phyloP scores from a whole-genome alignment of 2,797 vertebrate species.

The Syngnathus rostellatus region DNA sequence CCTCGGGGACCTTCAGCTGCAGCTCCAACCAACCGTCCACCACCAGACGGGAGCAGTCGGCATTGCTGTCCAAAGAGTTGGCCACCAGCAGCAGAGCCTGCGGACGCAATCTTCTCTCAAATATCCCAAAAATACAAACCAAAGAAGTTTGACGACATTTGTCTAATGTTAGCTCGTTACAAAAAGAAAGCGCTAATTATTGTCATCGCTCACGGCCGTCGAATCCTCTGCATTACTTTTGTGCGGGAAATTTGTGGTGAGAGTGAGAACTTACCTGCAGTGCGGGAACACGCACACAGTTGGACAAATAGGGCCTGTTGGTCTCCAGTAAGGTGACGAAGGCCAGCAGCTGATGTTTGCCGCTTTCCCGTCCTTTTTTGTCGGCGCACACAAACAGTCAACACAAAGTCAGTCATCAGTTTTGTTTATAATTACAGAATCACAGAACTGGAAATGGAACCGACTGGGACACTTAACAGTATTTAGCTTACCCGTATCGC shows the following conservation, averaged over 20 bases:
- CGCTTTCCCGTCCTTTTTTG: conserved; percentile 58
- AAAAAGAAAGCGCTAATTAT: no score
- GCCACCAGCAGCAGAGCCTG: conserved; percentile 81
- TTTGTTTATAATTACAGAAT: background rate
- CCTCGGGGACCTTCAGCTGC: conserved; percentile 50
- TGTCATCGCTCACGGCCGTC: background rate
- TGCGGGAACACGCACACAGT: conserved; percentile 78
- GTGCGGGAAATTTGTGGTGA: background rate
- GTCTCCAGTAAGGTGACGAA: conserved; percentile 91
- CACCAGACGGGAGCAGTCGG: conserved; percentile 79
- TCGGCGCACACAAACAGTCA: background rate
- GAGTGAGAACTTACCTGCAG: conserved; percentile 68
- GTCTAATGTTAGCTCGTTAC: background rate
- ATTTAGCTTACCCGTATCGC: conserved; percentile 59
- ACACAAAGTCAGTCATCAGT: background rate
- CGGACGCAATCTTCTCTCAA: background rate
- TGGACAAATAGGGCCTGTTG: conserved; percentile 84
- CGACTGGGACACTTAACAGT: no score
- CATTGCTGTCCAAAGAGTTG: conserved; percentile 77
- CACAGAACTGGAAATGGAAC: background rate
- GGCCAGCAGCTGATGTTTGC: conserved; percentile 79
- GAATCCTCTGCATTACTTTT: background rate
- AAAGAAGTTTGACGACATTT: no score
- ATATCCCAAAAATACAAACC: no score
- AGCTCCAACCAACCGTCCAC: conserved; percentile 85